These are phyloP conservation scores for Acanthaster planci DNA, from an alignment of 35 echinoderm and acorn worm genomes.

Conservation along the genomic window DNA sequence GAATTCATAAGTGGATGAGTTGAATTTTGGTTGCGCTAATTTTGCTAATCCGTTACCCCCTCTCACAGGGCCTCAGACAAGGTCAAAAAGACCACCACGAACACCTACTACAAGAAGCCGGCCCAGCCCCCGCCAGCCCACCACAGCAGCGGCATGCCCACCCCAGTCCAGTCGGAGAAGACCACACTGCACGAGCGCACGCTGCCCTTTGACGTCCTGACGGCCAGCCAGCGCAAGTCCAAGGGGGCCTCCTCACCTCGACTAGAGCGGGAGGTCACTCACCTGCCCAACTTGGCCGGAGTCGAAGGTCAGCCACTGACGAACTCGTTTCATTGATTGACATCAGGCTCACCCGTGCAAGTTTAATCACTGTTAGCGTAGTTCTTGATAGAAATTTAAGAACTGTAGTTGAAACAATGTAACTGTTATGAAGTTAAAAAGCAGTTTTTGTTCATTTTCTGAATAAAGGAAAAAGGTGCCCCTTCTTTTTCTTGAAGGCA, in stretches of 20 bases:
- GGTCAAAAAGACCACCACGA: slow-evolving; percentile 79
- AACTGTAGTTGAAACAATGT: slow-evolving; percentile 8
- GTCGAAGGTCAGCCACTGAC: slow-evolving; percentile 5
- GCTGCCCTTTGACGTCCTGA: slow-evolving; percentile 81
- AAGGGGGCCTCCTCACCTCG: slow-evolving; percentile 51
- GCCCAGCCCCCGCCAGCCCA: slow-evolving; percentile 7
- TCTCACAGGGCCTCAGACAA: slow-evolving; percentile 75
- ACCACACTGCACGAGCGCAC: slow-evolving; percentile 72
- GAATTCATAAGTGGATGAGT: too few species aligned
- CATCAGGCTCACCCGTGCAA: background rate
- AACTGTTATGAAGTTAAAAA: too few species aligned
- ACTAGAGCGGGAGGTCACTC: slow-evolving; percentile 66
- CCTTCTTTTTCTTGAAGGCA: too few species aligned
- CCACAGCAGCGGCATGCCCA: background rate
- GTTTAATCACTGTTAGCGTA: background rate
- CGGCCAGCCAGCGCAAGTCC: slow-evolving; percentile 60
- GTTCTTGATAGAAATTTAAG: too few species aligned
- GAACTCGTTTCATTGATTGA: too few species aligned
- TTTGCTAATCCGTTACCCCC: too few species aligned
- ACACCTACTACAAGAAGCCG: slow-evolving; percentile 89
- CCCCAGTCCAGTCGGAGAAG: slow-evolving; percentile 53
- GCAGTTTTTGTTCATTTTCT: too few species aligned
- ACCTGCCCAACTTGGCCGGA: slow-evolving; percentile 85
- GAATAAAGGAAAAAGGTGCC: too few species aligned
- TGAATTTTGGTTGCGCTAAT: too few species aligned